A percentile compares a stretch with the other conserved stretches of the same genome.
Evolutionary conservation across 2,888 invertebrate species (phyloP).

Genomic region (Drosophila macrospina): DNA sequence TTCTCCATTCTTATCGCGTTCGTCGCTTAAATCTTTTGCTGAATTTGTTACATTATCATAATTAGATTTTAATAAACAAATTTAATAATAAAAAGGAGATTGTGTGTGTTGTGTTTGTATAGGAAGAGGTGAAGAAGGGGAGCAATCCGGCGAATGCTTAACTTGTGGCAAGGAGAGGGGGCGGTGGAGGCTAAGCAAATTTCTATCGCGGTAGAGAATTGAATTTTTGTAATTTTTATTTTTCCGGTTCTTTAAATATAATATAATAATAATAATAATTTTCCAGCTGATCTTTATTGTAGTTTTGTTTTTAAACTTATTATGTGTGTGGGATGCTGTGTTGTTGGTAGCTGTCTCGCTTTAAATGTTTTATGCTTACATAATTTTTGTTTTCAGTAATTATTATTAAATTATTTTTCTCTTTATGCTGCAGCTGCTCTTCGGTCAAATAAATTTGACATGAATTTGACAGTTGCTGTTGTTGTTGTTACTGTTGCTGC

Average conservation of each 20-base stretch:
- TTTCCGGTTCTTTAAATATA: constrained; percentile 81
- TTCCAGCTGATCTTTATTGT: constrained; percentile 79
- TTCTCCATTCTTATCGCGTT: constrained; percentile 34
- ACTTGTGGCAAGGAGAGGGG: not conserved
- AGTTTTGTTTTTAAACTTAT: constrained; percentile 81
- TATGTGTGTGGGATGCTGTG: constrained; percentile 77
- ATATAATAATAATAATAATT: constrained; percentile 80
- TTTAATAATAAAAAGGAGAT: constrained; percentile 58
- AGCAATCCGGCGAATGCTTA: constrained; percentile 5
- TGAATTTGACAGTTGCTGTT: constrained; percentile 50
- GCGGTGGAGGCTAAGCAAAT: constrained; percentile 23
- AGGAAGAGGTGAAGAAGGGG: not conserved
- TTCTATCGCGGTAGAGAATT: constrained; percentile 54
- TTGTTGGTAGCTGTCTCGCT: constrained; percentile 77
- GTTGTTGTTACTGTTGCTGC: constrained; percentile 14
- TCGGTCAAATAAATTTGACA: constrained; percentile 55
- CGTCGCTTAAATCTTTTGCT: constrained; percentile 11
- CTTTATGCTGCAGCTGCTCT: constrained; percentile 50
- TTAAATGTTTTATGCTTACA: constrained; percentile 79
- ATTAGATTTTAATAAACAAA: constrained; percentile 73
- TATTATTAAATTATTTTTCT: constrained; percentile 77
- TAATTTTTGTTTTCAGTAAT: constrained; percentile 74
- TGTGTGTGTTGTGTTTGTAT: constrained; percentile 43
- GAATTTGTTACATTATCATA: constrained; percentile 54
- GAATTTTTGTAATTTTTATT: constrained; percentile 78